phyloP scores from a whole-genome alignment of 2,113 vertebrate species.

The Scomber colias region DNA sequence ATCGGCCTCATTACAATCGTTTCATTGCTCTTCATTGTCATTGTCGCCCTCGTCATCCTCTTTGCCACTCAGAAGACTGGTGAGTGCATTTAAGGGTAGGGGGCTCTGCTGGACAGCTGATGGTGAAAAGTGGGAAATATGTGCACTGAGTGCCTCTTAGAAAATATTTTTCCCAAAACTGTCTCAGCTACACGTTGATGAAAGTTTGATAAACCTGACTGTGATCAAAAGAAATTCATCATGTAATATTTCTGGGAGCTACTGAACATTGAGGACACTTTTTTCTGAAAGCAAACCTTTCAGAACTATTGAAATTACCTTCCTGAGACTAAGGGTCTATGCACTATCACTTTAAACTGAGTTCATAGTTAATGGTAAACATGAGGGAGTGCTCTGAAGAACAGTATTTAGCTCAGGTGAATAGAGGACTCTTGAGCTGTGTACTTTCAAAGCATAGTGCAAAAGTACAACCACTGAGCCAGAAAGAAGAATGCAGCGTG shows the following conservation, averaged over 20 bases:
- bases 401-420: constrained; percentile 44
- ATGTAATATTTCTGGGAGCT: neutral
- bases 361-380: constrained; percentile 32
- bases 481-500: constrained; percentile 32
- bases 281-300: constrained; percentile 15
- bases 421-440: constrained; percentile 31
- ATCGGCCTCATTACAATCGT: constrained; percentile 90
- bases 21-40: constrained; percentile 88
- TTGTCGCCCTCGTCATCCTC: constrained; percentile 89
- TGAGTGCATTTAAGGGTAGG: constrained; percentile 62
- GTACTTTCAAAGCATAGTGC: constrained; percentile 51
- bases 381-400: constrained; percentile 7
- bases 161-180: neutral
- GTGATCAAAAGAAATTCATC: constrained; percentile 3
- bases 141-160: neutral
- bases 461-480: constrained; percentile 53
- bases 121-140: neutral
- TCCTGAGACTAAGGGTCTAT: neutral
- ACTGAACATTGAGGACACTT: neutral
- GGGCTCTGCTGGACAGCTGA: neutral
- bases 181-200: neutral
- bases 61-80: constrained; percentile 90
- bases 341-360: constrained; percentile 27
- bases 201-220: neutral
- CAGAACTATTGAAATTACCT: constrained; percentile 11